Base-by-base conservation (phyloP, 2,888 invertebrate species). In the Anoplius nigerrimus region DNA sequence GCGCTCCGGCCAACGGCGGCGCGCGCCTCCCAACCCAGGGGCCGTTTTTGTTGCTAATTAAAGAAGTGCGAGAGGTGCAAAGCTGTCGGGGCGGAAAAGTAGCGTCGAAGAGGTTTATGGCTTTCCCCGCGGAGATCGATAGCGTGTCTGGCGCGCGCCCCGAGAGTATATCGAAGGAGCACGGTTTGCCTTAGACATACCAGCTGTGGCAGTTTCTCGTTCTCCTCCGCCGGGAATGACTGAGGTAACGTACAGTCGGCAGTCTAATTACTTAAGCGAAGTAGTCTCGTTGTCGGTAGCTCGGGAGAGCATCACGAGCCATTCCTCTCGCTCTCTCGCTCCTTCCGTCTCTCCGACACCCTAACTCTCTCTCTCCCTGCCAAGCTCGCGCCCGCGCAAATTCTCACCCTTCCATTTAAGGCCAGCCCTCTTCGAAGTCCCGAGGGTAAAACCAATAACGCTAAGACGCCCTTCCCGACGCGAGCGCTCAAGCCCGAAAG, bases 361-460 rank as follows among this genome's bases (percentile, higher is more conserved):
- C 45, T 54, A 21, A 34, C 55, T 56, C 52, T 45, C 62, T 53
- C 24, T 76, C 56, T 43, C 57, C 60, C 61, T n/a, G n/a, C n/a
- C n/a, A n/a, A n/a, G n/a, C n/a, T n/a, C n/a, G n/a, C n/a, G n/a
- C 61, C 66, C 58, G 65, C 62, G 66, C 13, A 6, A 68, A 58
- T 68, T 74, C 58, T 53, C 66, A 48, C 63, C 65, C 62, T 72
- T 64, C 72, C 70, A 71, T 78, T 80, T 74, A 73, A 69, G 75
- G 74, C 56, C 74, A 55, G 66, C 69, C 66, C 53, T 51, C 69
- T 16, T 62, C 61, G 71, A 70, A 72, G 72, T 72, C 73, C 79
- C 75, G 77, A 76, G 83, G 82, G 81, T 79, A 83, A 87, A 88
- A 88, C 88, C 88, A 88, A 88, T 88, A 88, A 88, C 79, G 86